Conservation (phyloP, 2,113 vertebrate genomes). For the Globicephala melas region DNA sequence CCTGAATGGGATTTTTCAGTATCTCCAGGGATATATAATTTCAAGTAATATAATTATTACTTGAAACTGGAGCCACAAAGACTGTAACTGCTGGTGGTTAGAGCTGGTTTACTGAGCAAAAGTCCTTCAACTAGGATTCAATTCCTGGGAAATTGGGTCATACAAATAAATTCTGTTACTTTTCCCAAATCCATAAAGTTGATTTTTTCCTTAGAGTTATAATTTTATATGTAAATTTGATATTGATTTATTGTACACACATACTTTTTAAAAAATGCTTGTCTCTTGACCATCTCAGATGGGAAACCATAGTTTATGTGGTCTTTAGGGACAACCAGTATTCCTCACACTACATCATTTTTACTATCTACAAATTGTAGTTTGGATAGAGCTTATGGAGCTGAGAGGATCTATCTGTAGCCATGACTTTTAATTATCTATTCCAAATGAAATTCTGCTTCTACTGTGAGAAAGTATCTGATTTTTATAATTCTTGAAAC, state of each 20-base stretch:
- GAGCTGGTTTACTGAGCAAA: conserved; percentile 7
- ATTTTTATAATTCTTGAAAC: not conserved
- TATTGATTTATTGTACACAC: conserved; percentile 19
- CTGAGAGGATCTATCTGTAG: not conserved
- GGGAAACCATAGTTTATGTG: not conserved
- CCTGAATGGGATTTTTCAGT: not conserved
- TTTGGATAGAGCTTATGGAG: not conserved
- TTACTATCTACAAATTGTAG: not conserved
- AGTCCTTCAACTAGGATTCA: conserved; percentile 11
- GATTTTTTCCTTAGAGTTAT: conserved; percentile 1
- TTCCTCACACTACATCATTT: not conserved
- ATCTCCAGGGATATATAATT: not conserved
- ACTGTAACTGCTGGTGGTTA: not conserved
- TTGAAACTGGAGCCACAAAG: not conserved
- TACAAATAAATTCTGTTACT: conserved; percentile 43
- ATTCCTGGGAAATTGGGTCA: conserved; percentile 40
- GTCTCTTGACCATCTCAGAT: not conserved
- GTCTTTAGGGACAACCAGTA: not conserved
- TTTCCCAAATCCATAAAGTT: conserved; percentile 16
- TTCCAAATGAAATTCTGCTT: not conserved
- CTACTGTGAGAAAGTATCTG: not conserved
- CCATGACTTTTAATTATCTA: not conserved
- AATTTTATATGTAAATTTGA: conserved; percentile 37
- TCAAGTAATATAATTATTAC: not conserved
- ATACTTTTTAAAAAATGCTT: conserved; percentile 7